Evolutionary conservation across 2,797 vertebrate species (phyloP).

Genomic region (Tadarida brasiliensis): DNA sequence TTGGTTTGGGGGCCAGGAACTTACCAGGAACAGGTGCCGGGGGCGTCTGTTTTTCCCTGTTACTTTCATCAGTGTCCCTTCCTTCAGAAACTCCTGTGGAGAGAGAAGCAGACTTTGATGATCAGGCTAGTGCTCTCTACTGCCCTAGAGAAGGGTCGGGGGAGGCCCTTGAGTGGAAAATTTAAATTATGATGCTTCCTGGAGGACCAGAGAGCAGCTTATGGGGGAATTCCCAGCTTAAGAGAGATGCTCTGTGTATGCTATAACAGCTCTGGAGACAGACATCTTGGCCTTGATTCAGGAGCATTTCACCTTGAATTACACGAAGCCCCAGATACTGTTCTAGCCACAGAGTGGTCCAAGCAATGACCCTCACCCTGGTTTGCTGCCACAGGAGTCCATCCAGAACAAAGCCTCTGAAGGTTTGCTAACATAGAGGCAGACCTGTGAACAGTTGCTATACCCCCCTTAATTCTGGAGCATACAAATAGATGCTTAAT

Average conservation of each 20-base stretch:
- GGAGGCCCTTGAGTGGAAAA: not conserved
- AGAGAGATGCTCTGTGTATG: rapidly evolving
- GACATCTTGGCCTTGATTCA: rapidly evolving
- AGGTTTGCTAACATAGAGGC: not conserved
- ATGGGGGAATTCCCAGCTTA: not conserved
- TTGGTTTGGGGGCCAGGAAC: not conserved
- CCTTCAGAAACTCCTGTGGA: slow-evolving; percentile 96
- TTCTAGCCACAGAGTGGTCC: not conserved
- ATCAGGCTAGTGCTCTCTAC: not conserved
- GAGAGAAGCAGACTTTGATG: slow-evolving; percentile 66
- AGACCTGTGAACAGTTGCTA: not conserved
- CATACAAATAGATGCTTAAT: not conserved
- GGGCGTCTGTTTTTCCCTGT: slow-evolving; percentile 94
- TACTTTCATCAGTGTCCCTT: slow-evolving; percentile 97
- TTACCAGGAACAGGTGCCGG: slow-evolving; percentile 98
- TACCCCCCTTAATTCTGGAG: not conserved
- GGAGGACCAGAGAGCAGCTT: not conserved
- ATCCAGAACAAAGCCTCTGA: not conserved
- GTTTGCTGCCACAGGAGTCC: not conserved
- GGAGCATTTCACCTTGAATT: not conserved
- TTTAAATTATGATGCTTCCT: no score
- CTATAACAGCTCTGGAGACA: not conserved
- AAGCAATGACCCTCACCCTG: not conserved
- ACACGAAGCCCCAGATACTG: not conserved
- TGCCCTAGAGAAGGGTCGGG: not conserved